Evolutionary conservation across 2,113 vertebrate species (phyloP).

Genomic region (Plectropomus leopardus): DNA sequence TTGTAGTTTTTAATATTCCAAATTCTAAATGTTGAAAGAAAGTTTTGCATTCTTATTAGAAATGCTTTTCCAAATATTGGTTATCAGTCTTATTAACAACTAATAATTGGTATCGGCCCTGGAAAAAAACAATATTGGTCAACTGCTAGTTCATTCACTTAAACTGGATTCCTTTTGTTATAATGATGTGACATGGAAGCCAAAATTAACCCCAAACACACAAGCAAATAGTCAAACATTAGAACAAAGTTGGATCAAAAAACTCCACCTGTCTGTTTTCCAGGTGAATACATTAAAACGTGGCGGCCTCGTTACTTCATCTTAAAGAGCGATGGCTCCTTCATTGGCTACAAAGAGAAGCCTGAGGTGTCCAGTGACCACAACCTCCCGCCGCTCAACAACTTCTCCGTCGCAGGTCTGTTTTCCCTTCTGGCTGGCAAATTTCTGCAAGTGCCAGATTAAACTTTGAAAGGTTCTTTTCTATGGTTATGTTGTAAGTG

Average conservation of each 20-base stretch:
- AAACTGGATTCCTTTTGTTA: neutral
- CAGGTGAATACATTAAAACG: conserved; percentile 97
- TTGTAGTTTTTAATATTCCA: too few relatives aligned
- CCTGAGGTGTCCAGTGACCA: conserved; percentile 90
- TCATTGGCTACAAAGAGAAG: conserved; percentile 96
- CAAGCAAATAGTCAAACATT: neutral
- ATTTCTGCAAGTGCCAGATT: neutral
- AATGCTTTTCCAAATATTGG: too few relatives aligned
- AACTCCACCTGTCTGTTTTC: conserved; percentile 8
- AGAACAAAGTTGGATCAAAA: neutral
- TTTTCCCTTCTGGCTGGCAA: neutral
- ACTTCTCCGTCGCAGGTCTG: conserved; percentile 95
- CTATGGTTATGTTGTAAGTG: neutral
- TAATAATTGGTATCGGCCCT: too few relatives aligned
- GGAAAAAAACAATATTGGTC: too few relatives aligned
- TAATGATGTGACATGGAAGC: neutral
- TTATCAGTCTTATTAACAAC: too few relatives aligned
- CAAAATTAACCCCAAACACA: neutral
- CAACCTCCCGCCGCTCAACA: conserved; percentile 91
- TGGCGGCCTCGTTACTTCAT: conserved; percentile 97
- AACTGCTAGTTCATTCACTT: conserved; percentile 1
- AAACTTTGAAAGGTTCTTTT: neutral
- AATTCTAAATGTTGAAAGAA: too few relatives aligned
- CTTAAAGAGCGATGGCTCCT: conserved; percentile 94
- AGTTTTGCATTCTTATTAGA: too few relatives aligned